A percentile compares a stretch with the other conserved stretches of the same genome.
Conservation (phyloP, 2,888 invertebrate genomes). For the Operophtera brumata region DNA sequence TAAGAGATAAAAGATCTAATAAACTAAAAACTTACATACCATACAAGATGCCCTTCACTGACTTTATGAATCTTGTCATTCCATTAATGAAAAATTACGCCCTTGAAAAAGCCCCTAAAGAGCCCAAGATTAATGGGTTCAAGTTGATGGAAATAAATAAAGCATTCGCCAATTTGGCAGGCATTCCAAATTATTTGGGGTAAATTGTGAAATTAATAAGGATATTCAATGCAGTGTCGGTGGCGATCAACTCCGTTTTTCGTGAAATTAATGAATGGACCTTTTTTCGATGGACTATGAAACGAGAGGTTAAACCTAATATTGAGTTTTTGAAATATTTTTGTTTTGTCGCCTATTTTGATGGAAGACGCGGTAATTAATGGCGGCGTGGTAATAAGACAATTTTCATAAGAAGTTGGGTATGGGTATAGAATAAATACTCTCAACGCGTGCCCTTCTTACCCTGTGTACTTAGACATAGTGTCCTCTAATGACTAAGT, state of each 20-base stretch:
- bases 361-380: no score
- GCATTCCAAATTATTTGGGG: conserved; percentile 25
- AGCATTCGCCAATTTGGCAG: conserved; percentile 19
- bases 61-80: conserved; percentile 10
- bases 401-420: not conserved
- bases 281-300: conserved; percentile 7
- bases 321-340: no score
- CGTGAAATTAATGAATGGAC: conserved; percentile 50
- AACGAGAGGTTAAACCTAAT: conserved; percentile 2
- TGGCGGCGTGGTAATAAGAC: no score
- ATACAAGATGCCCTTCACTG: not conserved
- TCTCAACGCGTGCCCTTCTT: no score
- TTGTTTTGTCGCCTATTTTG: no score
- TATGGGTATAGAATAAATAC: conserved; percentile 7
- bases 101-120: conserved; percentile 17
- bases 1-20: no score
- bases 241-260: conserved; percentile 61
- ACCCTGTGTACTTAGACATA: no score
- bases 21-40: no score
- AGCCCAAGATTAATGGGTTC: conserved; percentile 26
- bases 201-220: conserved; percentile 33
- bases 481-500: no score
- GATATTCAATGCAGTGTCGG: conserved; percentile 28
- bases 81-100: conserved; percentile 17
- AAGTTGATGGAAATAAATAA: conserved; percentile 27